Base-by-base conservation (phyloP, 2,888 invertebrate genomes). In the Melieria omissa region DNA sequence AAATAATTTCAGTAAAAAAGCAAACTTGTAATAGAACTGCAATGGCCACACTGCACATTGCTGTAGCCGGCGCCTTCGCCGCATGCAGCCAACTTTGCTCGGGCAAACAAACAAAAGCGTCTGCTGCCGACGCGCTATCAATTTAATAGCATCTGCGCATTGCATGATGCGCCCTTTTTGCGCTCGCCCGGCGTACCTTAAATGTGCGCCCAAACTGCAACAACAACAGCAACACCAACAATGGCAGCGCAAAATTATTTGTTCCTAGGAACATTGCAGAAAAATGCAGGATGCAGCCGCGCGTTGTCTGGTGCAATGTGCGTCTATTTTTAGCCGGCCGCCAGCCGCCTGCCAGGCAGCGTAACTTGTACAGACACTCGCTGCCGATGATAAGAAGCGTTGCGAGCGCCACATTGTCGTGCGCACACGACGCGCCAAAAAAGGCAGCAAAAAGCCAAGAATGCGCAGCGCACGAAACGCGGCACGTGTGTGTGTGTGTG, bases 141-240 rank as follows among this genome's bases (percentile, higher is more conserved):
- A 83, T 83, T 84, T 83, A 83, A 84, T 83, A 83, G 84, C 84
- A 84, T 83, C 83, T 82, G 83, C 81, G 83, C 82, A 83, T 81
- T 79, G 79, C 79, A 77, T 79, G 78, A 78, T 72, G 67, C 67
- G 62, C 66, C 68, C 65, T 67, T 64, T 61, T 65, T 68, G 62
- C 46, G 14, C 16, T 8, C 52, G 16, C 62, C 10, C 62, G 46
- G 14, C 44, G 14, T 45, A 44, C 44, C 44, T 42, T 44, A 61
- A 12, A 42, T 29, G 29, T 29, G 29, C 29, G 29, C 29, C 29
- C 29, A 29, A 29, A 29, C 29, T 1, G 29, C 42, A 70, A 65
- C 64, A 58, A 60, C 12, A 49, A 60, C 42, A 60, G 10, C 29
- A 16, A 49, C 46, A 29, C 41, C 7, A 8, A 46, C 47, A 57